A percentile compares a stretch with the other conserved stretches of the same genome.
These are phyloP conservation scores for Eilema griseolum DNA, from an alignment of 2,888 invertebrate species.

Conservation along the genomic window DNA sequence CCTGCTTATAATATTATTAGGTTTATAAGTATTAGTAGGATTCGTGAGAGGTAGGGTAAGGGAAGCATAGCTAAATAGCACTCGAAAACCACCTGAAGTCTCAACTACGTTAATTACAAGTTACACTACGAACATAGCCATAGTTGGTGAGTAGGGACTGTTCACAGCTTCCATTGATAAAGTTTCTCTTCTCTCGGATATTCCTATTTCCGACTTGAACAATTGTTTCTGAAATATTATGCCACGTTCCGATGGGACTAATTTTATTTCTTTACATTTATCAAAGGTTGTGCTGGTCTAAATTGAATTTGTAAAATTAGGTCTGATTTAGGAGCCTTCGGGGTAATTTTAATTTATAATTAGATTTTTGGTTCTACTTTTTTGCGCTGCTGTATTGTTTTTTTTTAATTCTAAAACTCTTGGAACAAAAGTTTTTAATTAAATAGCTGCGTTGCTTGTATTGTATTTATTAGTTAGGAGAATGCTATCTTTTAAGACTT, in stretches of 20 bases:
- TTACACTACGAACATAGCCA: neutral
- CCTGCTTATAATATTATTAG: no score
- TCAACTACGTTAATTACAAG: neutral
- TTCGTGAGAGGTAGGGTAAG: no score
- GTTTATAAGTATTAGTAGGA: no score
- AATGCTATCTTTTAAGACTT: neutral
- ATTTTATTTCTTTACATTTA: conserved; percentile 46
- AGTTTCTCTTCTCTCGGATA: conserved; percentile 46
- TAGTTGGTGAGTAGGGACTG: neutral
- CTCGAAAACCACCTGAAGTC: neutral
- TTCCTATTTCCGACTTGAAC: conserved; percentile 60
- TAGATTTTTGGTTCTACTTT: conserved; percentile 11
- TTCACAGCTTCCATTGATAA: neutral
- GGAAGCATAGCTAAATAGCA: neutral
- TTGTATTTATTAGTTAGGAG: neutral
- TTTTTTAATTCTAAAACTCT: neutral
- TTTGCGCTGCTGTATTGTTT: conserved; percentile 18
- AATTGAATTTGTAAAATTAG: conserved; percentile 45
- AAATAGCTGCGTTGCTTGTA: neutral
- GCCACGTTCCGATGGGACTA: conserved; percentile 44
- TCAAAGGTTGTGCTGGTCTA: conserved; percentile 27
- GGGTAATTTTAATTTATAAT: conserved; percentile 23
- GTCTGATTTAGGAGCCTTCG: conserved; percentile 25
- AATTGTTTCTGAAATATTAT: conserved; percentile 61
- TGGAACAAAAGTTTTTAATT: neutral